Base-by-base conservation (phyloP, 1,140 invertebrate species). In the Lasioglossum albipes region DNA sequence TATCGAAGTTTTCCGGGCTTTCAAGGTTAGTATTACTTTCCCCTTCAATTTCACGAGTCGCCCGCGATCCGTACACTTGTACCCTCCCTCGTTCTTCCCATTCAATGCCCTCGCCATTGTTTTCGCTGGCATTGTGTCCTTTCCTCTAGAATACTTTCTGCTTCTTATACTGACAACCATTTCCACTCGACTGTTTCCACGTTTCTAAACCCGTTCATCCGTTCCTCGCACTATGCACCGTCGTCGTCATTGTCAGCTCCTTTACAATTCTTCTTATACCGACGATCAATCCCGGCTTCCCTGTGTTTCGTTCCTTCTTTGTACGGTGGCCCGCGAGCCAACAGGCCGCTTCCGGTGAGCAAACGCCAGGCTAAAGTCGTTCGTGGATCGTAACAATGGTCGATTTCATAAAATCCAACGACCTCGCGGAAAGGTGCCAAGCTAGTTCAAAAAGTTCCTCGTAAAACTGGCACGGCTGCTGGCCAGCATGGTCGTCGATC, bases 331-430 rank as follows among this genome's bases (percentile, higher is more conserved):
- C 18, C 45, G 57, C 42, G 7, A 10, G 59, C 31, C 18, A 20
- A 13, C 27, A 12, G 65, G 20, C 7, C 9, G 18, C 64, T 67
- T 67, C 65, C 65, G 41, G 18, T 41, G 20, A 20, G 6, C 27
- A 4, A 16, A 16, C 27, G 62, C 12, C 62, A 6, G 9, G 31
- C 36, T 59, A 62, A 4, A 20, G 7, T 20, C 54, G 52, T 59
- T 45, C 57, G 74, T 74, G 70, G 64, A 61, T 84, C 75, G 71
- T 82, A 81, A 82, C 79, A 82, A 76, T 85, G 61, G 73, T 81
- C 81, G 45, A 85, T 85, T 85, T 85, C 83, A 83, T 85, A 87
- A 85, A 87, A 87, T 76, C 67, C 36, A 80, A 85, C 81, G 81
- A 81, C 4, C 62, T 74, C 31, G 77, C 77, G 61, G 68, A 65